These are phyloP conservation scores for Blastobasis adustella DNA, from an alignment of 2,888 invertebrate species.

Conservation along the genomic window DNA sequence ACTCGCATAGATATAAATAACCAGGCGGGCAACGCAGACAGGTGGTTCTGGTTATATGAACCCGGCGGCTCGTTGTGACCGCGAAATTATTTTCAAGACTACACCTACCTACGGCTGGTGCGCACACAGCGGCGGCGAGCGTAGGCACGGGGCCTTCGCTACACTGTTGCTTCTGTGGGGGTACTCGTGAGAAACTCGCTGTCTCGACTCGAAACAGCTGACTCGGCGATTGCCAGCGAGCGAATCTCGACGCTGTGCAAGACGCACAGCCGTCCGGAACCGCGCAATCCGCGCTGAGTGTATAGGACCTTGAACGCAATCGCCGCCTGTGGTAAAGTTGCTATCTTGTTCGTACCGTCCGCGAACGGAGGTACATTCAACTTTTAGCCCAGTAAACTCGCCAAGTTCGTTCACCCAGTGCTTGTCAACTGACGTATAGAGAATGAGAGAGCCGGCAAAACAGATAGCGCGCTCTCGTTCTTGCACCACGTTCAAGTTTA, in stretches of 20 bases:
- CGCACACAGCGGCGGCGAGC: conserved; percentile 34
- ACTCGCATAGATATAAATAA: conserved; percentile 69
- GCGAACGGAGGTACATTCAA: conserved; percentile 75
- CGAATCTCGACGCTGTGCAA: conserved; percentile 35
- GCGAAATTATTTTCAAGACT: conserved; percentile 76
- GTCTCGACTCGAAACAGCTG: conserved; percentile 34
- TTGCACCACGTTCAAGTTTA: conserved; percentile 57
- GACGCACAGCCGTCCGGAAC: not conserved
- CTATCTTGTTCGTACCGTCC: conserved; percentile 75
- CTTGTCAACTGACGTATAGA: conserved; percentile 72
- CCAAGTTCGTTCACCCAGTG: conserved; percentile 73
- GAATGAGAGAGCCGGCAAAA: conserved; percentile 46
- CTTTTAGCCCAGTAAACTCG: conserved; percentile 76
- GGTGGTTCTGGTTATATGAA: conserved; percentile 71
- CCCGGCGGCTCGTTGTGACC: conserved; percentile 68
- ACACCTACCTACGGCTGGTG: conserved; percentile 61
- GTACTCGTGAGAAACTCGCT: conserved; percentile 72
- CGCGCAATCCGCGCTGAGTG: conserved; percentile 31
- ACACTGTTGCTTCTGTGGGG: conserved; percentile 51
- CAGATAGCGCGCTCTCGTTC: conserved; percentile 51
- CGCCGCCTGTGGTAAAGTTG: conserved; percentile 63
- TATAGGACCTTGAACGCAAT: conserved; percentile 35
- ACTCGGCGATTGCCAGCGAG: conserved; percentile 17
- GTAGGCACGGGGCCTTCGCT: conserved; percentile 56
- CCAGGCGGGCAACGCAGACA: conserved; percentile 69